Percentiles rank a stretch among this genome's conserved stretches.
Evolutionary conservation across 2,888 invertebrate species (phyloP).

Genomic region (Calameuta pallipes): DNA sequence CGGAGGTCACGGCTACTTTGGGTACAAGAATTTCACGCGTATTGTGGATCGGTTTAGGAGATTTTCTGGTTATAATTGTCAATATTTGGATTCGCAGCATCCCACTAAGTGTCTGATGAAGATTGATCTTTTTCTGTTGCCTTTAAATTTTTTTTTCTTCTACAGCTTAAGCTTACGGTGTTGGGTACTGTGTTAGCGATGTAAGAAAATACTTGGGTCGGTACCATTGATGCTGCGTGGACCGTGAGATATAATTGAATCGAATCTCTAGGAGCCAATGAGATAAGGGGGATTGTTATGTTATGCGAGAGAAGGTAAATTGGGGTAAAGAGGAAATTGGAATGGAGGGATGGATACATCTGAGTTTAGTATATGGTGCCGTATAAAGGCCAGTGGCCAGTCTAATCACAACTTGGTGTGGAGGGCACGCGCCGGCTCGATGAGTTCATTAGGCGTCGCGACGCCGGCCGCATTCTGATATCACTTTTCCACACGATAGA

Average conservation of each 20-base stretch:
- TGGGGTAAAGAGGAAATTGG: neutral
- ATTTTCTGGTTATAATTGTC: constrained; percentile 38
- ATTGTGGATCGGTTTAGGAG: constrained; percentile 27
- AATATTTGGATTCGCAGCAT: constrained; percentile 46
- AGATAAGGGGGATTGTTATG: neutral
- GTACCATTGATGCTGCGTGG: too few species aligned
- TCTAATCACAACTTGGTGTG: constrained; percentile 19
- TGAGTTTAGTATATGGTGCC: neutral
- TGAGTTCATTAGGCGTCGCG: constrained; percentile 62
- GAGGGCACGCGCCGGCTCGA: constrained; percentile 59
- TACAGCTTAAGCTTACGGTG: too few species aligned
- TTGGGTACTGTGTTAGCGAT: too few species aligned
- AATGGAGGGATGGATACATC: too few species aligned
- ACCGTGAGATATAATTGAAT: constrained; percentile 50
- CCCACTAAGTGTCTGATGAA: too few species aligned
- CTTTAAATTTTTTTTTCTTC: too few species aligned
- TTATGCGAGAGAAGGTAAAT: neutral
- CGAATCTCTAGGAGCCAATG: constrained; percentile 17
- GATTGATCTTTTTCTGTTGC: too few species aligned
- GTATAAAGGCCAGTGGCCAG: constrained; percentile 15
- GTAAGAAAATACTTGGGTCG: too few species aligned
- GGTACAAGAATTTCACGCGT: constrained; percentile 36
- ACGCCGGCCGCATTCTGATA: constrained; percentile 60
- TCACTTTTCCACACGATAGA: constrained; percentile 38
- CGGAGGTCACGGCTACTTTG: constrained; percentile 13